Conservation (phyloP, 2,797 vertebrate species). For the Toxotes lorentzi region DNA sequence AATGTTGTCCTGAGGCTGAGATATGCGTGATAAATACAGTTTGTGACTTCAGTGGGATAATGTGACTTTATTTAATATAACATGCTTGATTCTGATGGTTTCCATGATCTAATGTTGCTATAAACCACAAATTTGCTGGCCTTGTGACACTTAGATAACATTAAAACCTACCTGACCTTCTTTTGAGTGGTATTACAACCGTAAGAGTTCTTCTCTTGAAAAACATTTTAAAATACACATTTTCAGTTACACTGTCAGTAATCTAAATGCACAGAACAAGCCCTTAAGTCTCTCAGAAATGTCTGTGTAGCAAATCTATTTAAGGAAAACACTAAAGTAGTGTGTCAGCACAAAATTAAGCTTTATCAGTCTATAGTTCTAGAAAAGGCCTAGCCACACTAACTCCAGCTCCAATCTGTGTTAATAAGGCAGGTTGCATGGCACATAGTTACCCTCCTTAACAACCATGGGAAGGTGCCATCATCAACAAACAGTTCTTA, state of each 20-base stretch:
- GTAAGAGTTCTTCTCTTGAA: neutral
- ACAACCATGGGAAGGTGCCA: slow-evolving; percentile 19
- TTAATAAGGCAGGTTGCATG: slow-evolving; percentile 12
- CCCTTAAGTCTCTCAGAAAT: slow-evolving; percentile 10
- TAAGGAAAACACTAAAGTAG: slow-evolving; percentile 18
- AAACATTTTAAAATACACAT: slow-evolving; percentile 6
- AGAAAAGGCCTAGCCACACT: slow-evolving; percentile 1
- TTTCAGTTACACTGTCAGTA: slow-evolving; percentile 7
- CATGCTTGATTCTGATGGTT: neutral
- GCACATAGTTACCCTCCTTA: slow-evolving; percentile 3
- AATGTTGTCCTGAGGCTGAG: slow-evolving; percentile 2
- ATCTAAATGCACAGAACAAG: neutral
- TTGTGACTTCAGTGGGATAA: neutral
- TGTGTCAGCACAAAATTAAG: slow-evolving; percentile 5
- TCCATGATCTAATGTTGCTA: slow-evolving; percentile 10
- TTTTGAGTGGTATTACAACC: neutral
- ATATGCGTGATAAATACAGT: neutral
- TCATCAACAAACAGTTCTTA: slow-evolving; percentile 12
- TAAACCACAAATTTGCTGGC: neutral
- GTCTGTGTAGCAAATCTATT: slow-evolving; percentile 34
- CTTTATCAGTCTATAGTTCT: slow-evolving; percentile 11
- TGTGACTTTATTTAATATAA: neutral
- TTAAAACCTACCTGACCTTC: neutral
- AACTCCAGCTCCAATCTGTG: slow-evolving; percentile 2
- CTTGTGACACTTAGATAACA: slow-evolving; percentile 20